Conservation (phyloP, 2,888 invertebrate species). For the Plagodis pulveraria region DNA sequence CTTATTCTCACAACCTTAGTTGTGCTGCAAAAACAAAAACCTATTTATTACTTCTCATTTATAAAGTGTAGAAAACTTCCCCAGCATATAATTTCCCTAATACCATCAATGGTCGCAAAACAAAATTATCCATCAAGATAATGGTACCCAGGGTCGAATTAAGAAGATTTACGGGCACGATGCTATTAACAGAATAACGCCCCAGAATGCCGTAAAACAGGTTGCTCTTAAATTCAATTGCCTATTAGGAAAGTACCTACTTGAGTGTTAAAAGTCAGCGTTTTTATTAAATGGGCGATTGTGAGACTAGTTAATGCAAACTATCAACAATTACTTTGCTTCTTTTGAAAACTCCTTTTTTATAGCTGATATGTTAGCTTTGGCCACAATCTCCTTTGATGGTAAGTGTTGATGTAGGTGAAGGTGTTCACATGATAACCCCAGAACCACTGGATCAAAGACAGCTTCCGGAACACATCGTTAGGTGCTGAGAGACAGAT, state of each 20-base stretch:
- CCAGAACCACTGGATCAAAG: too few species aligned
- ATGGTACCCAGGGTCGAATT: conserved; percentile 40
- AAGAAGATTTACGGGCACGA: conserved; percentile 48
- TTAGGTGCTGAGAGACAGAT: too few species aligned
- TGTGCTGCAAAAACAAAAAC: neutral
- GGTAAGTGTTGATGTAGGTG: too few species aligned
- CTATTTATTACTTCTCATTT: neutral
- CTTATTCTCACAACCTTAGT: too few species aligned
- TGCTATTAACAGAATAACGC: conserved; percentile 41
- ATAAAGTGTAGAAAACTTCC: conserved; percentile 14
- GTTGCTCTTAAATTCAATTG: conserved; percentile 40
- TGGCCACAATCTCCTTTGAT: too few species aligned
- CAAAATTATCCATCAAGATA: conserved; percentile 45
- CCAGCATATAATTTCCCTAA: conserved; percentile 11
- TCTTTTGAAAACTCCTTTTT: too few species aligned
- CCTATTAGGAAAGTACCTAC: conserved; percentile 34
- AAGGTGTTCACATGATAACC: too few species aligned
- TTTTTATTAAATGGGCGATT: conserved; percentile 21
- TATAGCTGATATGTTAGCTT: too few species aligned
- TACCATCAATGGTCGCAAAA: conserved; percentile 30
- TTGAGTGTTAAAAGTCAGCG: conserved; percentile 25
- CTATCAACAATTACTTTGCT: too few species aligned
- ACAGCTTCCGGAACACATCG: too few species aligned
- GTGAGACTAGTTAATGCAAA: conserved; percentile 2
- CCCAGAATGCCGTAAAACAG: conserved; percentile 38